Evolutionary conservation across 2,113 vertebrate genomes (phyloP).

Genomic region (Hypanus sabinus): DNA sequence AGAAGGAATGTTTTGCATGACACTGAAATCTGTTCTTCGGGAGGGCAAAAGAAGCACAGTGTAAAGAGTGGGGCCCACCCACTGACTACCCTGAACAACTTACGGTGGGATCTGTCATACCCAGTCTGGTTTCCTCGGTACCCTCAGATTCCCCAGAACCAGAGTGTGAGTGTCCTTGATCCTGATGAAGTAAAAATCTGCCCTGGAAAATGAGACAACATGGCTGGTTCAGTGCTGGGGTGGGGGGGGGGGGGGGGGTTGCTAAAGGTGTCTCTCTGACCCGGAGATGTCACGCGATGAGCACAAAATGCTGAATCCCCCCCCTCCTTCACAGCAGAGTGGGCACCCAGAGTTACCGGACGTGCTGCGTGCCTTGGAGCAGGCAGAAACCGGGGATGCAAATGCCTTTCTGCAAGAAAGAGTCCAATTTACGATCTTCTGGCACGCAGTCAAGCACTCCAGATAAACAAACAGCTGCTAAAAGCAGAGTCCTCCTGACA

Average conservation of each 20-base stretch:
- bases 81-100: no score
- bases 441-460: neutral
- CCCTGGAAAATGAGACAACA: neutral
- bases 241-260: no score
- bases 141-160: no score
- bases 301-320: no score
- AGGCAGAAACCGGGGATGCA: neutral
- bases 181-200: no score
- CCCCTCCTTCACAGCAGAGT: neutral
- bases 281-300: neutral
- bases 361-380: neutral
- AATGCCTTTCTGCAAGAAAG: neutral
- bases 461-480: slow-evolving; percentile 24
- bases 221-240: neutral
- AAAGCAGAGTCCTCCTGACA: neutral
- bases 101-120: no score
- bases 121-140: no score
- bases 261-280: neutral
- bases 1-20: no score
- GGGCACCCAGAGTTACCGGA: neutral
- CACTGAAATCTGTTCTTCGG: no score
- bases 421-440: slow-evolving; percentile 6
- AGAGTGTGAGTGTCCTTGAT: no score
- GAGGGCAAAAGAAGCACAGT: no score
- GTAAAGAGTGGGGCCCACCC: no score